A percentile compares a stretch with the other conserved stretches of the same genome.
These are phyloP conservation scores for Micropterix aruncella DNA, from an alignment of 2,888 invertebrate genomes.

Conservation along the genomic window DNA sequence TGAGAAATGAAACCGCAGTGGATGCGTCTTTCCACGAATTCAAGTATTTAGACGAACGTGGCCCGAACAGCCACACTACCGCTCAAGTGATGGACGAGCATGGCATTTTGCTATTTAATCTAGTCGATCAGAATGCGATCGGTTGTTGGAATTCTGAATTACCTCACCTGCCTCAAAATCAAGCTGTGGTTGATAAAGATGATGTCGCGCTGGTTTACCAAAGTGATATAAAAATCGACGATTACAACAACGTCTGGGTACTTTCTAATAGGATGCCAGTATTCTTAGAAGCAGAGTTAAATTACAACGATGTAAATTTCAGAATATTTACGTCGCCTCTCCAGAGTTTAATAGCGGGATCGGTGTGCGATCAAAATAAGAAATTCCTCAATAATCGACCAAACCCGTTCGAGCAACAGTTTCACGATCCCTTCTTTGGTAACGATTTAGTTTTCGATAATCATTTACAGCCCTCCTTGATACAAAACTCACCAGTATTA, in stretches of 20 bases:
- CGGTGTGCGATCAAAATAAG: slow-evolving; percentile 53
- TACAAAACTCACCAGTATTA: too few species aligned
- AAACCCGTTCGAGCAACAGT: too few species aligned
- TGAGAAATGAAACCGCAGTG: slow-evolving; percentile 53
- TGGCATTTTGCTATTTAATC: slow-evolving; percentile 62
- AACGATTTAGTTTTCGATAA: too few species aligned
- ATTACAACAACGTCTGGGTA: slow-evolving; percentile 59
- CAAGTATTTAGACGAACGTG: slow-evolving; percentile 47
- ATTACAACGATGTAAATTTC: slow-evolving; percentile 67
- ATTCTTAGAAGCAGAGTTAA: slow-evolving; percentile 52
- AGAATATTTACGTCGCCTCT: slow-evolving; percentile 58
- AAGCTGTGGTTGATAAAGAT: slow-evolving; percentile 59
- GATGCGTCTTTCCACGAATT: slow-evolving; percentile 60
- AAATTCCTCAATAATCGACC: too few species aligned
- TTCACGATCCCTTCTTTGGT: too few species aligned
- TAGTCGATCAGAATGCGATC: slow-evolving; percentile 69
- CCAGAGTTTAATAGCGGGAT: slow-evolving; percentile 48
- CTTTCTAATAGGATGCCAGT: slow-evolving; percentile 73
- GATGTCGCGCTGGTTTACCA: slow-evolving; percentile 66
- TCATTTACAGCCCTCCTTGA: too few species aligned
- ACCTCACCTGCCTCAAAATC: slow-evolving; percentile 49
- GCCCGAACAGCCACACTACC: slow-evolving; percentile 54
- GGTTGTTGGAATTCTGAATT: slow-evolving; percentile 68
- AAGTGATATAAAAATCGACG: slow-evolving; percentile 64
- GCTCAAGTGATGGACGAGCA: slow-evolving; percentile 59